Conservation (phyloP, 2,797 vertebrate genomes). For the Cryptoblepharus egeriae region DNA sequence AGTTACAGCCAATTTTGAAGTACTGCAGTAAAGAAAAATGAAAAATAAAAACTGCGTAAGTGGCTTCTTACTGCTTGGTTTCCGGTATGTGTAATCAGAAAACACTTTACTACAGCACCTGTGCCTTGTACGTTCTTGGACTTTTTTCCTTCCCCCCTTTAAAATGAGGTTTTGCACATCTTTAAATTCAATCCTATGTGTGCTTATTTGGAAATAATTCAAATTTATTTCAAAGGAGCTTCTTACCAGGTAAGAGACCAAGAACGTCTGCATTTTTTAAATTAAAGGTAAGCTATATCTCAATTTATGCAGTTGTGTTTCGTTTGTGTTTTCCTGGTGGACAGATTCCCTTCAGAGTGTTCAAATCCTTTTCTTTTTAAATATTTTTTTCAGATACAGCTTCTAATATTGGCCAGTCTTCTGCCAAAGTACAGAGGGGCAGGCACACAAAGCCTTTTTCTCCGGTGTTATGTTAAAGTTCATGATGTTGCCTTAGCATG, state of each 20-base stretch:
- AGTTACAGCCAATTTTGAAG: slow-evolving; percentile 50
- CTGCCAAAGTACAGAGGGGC: background rate
- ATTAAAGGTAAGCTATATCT: background rate
- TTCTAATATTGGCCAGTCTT: background rate
- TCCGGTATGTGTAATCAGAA: slow-evolving; percentile 44
- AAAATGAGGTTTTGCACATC: background rate
- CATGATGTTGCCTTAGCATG: background rate
- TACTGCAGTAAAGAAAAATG: slow-evolving; percentile 52
- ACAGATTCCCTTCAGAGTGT: no score
- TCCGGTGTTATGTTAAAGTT: no score
- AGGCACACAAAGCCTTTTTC: background rate
- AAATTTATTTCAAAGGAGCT: no score
- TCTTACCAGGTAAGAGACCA: no score
- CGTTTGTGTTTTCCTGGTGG: no score
- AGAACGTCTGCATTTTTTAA: background rate
- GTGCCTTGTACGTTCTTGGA: slow-evolving; percentile 17
- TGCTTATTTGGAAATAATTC: background rate
- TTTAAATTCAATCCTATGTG: no score
- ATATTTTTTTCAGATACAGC: background rate
- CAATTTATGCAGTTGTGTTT: background rate
- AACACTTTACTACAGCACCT: slow-evolving; percentile 46
- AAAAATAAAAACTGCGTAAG: slow-evolving; percentile 41
- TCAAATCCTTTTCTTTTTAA: no score
- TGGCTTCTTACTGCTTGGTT: slow-evolving; percentile 50
- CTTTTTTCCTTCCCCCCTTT: background rate